phyloP scores from a whole-genome alignment of 2,888 invertebrate species.

The Anthophora plumipes region DNA sequence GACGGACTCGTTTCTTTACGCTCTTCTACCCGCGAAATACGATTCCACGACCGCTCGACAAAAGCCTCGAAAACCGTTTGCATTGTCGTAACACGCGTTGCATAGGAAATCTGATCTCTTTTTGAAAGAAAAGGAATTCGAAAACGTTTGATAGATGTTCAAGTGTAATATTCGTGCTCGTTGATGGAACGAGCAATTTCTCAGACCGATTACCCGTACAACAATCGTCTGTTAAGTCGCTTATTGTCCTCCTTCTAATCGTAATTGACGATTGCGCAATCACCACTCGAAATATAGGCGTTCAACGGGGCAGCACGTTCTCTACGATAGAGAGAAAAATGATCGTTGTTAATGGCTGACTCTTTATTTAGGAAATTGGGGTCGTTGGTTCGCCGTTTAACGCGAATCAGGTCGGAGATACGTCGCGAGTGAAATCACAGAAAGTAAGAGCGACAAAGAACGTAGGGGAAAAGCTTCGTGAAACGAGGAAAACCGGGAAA shows the following conservation, averaged over 20 bases:
- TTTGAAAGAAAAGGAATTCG: too few relatives aligned
- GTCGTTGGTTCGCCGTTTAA: constrained; percentile 35
- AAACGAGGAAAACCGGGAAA: background rate
- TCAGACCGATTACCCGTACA: constrained; percentile 3
- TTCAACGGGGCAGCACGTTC: background rate
- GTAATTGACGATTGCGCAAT: constrained; percentile 52
- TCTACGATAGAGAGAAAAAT: constrained; percentile 21
- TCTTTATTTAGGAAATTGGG: constrained; percentile 57
- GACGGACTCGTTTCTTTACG: constrained; percentile 51
- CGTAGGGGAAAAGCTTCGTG: constrained; percentile 27
- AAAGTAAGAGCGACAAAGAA: constrained; percentile 27
- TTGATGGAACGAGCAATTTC: background rate
- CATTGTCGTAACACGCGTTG: background rate
- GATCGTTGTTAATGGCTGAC: constrained; percentile 18
- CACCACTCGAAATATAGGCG: constrained; percentile 30
- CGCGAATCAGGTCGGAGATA: constrained; percentile 48
- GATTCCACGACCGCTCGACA: constrained; percentile 22
- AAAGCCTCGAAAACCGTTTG: background rate
- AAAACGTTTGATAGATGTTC: too few relatives aligned
- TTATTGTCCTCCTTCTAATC: constrained; percentile 36
- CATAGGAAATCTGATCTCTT: constrained; percentile 16
- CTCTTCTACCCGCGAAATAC: constrained; percentile 53
- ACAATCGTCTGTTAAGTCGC: constrained; percentile 25
- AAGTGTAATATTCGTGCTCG: background rate
- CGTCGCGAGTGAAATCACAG: constrained; percentile 49